These are phyloP conservation scores for Prunella fulvescens DNA, from an alignment of 2,113 vertebrate species.

Conservation along the genomic window DNA sequence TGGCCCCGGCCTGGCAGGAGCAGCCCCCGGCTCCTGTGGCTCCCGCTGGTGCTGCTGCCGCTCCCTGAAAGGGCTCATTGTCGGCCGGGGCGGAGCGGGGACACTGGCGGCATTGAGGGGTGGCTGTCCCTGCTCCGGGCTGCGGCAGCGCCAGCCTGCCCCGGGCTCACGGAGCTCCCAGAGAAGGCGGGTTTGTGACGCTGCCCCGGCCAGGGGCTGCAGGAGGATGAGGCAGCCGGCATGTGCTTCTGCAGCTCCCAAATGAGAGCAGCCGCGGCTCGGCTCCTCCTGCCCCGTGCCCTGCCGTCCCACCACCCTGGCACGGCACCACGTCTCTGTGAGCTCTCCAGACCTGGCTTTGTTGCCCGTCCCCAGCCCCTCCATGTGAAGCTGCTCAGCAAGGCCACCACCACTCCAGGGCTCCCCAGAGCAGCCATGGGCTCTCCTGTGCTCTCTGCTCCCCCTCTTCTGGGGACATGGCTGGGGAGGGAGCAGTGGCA, in stretches of 20 bases:
- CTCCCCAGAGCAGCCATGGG: neutral
- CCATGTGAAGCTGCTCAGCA: neutral
- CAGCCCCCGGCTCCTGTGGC: accelerated
- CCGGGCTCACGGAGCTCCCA: neutral
- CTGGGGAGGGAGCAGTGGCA: neutral
- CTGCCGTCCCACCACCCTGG: accelerated
- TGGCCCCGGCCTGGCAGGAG: neutral
- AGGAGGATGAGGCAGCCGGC: neutral
- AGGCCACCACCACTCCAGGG: accelerated
- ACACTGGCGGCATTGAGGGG: constrained; percentile 17
- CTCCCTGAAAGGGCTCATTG: constrained; percentile 41
- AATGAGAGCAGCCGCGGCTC: neutral
- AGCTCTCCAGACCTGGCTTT: neutral
- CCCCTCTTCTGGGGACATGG: accelerated
- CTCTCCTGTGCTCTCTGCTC: accelerated
- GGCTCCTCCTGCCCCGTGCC: neutral
- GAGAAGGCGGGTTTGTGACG: neutral
- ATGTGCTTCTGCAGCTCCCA: neutral
- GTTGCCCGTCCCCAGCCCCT: neutral
- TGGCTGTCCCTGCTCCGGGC: neutral
- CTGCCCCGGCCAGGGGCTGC: neutral
- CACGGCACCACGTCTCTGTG: accelerated
- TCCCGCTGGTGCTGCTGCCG: neutral
- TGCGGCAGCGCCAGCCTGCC: neutral
- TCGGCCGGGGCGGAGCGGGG: neutral